phyloP scores from a whole-genome alignment of 2,797 vertebrate species.

The Glyptemys insculpta region DNA sequence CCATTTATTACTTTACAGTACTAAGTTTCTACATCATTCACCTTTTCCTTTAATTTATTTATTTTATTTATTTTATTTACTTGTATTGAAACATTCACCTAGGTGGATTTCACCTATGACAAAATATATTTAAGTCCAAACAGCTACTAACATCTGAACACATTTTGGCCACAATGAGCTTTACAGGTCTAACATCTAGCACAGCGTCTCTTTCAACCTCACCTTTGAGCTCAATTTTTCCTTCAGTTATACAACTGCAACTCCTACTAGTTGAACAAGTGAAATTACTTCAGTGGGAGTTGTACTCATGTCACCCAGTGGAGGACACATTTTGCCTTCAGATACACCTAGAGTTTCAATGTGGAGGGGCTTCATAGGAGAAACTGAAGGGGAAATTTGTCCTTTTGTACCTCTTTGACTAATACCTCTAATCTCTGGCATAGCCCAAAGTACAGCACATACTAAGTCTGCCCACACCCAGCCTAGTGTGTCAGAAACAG shows the following conservation, averaged over 20 bases:
- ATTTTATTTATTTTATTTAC: background rate
- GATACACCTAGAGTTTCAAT: background rate
- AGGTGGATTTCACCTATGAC: background rate
- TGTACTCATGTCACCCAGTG: background rate
- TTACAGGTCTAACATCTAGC: background rate
- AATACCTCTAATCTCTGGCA: background rate
- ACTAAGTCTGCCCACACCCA: background rate
- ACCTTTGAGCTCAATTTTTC: too few species aligned
- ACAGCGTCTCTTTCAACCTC: background rate
- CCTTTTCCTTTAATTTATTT: background rate
- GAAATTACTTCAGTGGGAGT: background rate
- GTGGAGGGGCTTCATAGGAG: fast-evolving
- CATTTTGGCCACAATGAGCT: background rate
- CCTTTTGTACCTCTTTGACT: background rate
- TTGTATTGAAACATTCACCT: background rate
- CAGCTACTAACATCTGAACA: background rate
- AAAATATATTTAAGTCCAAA: background rate
- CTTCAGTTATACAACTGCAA: too few species aligned
- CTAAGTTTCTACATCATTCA: background rate
- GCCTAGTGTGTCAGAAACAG: background rate
- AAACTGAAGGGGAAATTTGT: background rate
- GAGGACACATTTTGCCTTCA: background rate
- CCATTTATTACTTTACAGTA: background rate
- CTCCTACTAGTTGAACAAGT: too few species aligned
- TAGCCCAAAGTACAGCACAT: background rate